phyloP scores from a whole-genome alignment of 2,113 vertebrate genomes.

The Campylorhamphus procurvoides region DNA sequence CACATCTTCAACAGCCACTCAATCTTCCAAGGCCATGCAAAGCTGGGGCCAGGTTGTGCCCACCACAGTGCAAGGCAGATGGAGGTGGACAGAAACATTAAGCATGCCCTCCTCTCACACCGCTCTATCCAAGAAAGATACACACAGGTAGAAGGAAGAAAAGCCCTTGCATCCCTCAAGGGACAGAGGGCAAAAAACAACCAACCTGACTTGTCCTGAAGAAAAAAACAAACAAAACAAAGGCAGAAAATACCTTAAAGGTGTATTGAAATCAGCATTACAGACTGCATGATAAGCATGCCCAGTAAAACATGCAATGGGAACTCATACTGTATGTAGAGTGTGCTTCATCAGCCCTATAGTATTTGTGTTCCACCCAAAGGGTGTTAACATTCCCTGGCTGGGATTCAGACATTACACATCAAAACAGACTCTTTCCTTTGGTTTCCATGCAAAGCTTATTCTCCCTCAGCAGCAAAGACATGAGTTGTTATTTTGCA shows the following conservation, averaged over 20 bases:
- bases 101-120: background rate
- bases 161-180: background rate
- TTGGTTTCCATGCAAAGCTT: conserved; percentile 34
- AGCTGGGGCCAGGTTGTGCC: background rate
- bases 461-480: conserved; percentile 2
- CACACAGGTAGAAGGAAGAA: background rate
- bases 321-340: background rate
- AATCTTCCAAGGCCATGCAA: background rate
- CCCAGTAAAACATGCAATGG: conserved; percentile 9
- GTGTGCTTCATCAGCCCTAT: conserved; percentile 51
- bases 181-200: background rate
- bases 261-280: background rate
- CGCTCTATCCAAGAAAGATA: background rate
- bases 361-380: conserved; percentile 63
- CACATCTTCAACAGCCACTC: background rate
- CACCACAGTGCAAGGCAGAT: background rate
- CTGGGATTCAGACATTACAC: conserved; percentile 61
- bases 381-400: conserved; percentile 58
- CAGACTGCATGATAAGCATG: background rate
- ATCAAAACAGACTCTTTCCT: conserved; percentile 53
- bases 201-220: background rate
- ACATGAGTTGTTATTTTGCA: background rate
- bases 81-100: background rate
- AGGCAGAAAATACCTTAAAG: background rate
- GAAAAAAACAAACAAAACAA: background rate